Evolutionary conservation across 1,140 invertebrate species (phyloP).

Genomic region (Rhopalosiphum maidis): DNA sequence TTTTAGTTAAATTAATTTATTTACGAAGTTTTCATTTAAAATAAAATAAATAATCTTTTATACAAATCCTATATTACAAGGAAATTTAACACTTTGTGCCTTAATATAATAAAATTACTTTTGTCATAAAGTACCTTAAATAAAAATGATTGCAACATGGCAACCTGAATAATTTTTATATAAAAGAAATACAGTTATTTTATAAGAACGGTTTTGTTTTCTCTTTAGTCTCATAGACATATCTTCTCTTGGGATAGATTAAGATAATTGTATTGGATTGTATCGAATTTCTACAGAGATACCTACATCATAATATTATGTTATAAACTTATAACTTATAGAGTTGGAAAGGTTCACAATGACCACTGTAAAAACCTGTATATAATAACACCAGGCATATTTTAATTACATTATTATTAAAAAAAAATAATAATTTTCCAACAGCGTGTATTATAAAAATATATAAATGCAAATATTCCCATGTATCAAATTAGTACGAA

Average conservation of each 20-base stretch:
- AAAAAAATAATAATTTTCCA: background rate
- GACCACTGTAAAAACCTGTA: background rate
- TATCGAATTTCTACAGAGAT: background rate
- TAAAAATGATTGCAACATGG: background rate
- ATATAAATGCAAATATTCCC: background rate
- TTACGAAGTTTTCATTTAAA: background rate
- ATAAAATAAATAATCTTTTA: background rate
- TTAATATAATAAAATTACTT: background rate
- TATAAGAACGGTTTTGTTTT: background rate
- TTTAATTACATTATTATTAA: background rate
- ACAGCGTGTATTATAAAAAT: background rate
- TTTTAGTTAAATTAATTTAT: background rate
- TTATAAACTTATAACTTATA: background rate
- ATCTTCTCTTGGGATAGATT: background rate
- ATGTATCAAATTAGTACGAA: background rate
- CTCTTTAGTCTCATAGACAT: background rate
- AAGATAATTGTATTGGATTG: slow-evolving; percentile 24
- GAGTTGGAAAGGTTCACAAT: background rate
- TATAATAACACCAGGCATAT: background rate
- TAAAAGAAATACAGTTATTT: background rate
- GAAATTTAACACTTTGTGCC: background rate
- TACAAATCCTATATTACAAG: background rate
- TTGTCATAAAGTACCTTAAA: background rate
- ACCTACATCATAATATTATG: background rate
- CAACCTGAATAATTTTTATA: background rate